Conservation (phyloP, 1,140 invertebrate genomes). For the Lutraria rhynchaena region DNA sequence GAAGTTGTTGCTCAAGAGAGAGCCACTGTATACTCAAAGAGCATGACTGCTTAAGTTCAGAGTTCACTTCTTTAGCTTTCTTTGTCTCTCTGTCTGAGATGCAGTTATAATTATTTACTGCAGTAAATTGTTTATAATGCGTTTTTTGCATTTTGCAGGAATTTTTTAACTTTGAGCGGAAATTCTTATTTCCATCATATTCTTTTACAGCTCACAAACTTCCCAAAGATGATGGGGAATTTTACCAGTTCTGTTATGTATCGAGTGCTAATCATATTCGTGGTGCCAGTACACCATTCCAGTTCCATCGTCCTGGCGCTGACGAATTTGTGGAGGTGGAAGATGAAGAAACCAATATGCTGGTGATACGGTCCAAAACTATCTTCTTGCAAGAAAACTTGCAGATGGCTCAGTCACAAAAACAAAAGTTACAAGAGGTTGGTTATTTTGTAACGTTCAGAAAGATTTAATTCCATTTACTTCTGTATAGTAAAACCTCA, state of each 20-base stretch:
- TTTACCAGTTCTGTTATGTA: conserved; percentile 83
- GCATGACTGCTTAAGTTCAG: no score
- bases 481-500: no score
- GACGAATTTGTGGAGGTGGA: conserved; percentile 81
- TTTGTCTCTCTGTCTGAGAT: no score
- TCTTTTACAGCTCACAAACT: conserved; percentile 76
- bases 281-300: conserved; percentile 82
- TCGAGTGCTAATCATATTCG: conserved; percentile 75
- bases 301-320: conserved; percentile 75
- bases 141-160: no score
- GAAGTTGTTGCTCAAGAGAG: no score
- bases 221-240: conserved; percentile 82
- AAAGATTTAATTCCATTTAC: no score
- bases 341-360: conserved; percentile 79
- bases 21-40: no score
- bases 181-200: no score
- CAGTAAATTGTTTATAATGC: no score
- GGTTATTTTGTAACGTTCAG: background rate
- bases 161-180: no score
- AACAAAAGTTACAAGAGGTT: conserved; percentile 67
- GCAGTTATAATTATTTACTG: no score
- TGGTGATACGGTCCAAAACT: conserved; percentile 76
- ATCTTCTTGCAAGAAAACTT: conserved; percentile 76
- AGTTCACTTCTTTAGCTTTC: no score
- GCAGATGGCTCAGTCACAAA: conserved; percentile 62